A percentile compares a stretch with the other conserved stretches of the same genome.
Conservation (phyloP, 2,888 invertebrate species). For the Litoditis marina region DNA sequence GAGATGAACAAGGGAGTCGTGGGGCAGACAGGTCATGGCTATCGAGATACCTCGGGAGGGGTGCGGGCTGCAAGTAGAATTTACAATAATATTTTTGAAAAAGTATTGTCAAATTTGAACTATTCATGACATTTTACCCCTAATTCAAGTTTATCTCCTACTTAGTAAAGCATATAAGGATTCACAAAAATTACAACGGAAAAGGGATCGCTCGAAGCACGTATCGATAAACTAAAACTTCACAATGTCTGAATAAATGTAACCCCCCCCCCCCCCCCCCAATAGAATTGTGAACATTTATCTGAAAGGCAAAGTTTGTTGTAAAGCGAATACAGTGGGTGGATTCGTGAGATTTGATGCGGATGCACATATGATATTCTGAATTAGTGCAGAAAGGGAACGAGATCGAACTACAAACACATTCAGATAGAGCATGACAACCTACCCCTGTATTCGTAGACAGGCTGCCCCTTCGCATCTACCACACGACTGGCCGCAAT, state of each 20-base stretch:
- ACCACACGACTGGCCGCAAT: slow-evolving; percentile 34
- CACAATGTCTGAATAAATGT: too few relatives aligned
- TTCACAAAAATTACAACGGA: too few relatives aligned
- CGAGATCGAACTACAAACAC: too few relatives aligned
- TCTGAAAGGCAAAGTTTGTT: too few relatives aligned
- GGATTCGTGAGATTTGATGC: too few relatives aligned
- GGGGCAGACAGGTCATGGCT: slow-evolving; percentile 39
- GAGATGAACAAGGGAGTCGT: slow-evolving; percentile 36
- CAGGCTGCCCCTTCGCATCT: slow-evolving; percentile 44
- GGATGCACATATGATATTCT: background rate
- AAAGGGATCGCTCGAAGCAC: too few relatives aligned
- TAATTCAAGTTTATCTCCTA: background rate
- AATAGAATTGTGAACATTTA: too few relatives aligned
- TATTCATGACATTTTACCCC: background rate
- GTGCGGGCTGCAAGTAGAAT: slow-evolving; percentile 33
- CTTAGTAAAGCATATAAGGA: background rate
- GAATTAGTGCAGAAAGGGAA: background rate
- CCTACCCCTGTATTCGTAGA: slow-evolving; percentile 36
- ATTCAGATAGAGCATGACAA: background rate
- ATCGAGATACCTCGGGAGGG: slow-evolving; percentile 24
- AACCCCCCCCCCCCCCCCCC: too few relatives aligned
- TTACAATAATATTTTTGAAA: background rate
- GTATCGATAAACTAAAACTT: too few relatives aligned
- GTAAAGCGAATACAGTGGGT: too few relatives aligned
- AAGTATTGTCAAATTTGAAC: background rate